These are phyloP conservation scores for Lordiphosa collinella DNA, from an alignment of 1,140 invertebrate species.

Conservation along the genomic window DNA sequence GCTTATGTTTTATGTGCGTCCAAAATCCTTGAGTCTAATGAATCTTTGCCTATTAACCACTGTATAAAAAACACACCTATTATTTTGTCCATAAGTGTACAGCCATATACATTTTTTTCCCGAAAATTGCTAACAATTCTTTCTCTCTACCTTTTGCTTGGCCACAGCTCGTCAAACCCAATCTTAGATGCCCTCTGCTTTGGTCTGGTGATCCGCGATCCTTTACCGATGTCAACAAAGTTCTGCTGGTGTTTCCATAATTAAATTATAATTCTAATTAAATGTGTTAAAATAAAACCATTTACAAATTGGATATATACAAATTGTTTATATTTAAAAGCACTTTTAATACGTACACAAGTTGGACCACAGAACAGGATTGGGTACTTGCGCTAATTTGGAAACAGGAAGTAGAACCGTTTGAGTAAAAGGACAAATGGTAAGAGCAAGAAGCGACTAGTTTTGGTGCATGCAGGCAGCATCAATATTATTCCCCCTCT, in stretches of 20 bases:
- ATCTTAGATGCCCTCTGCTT: slow-evolving; percentile 37
- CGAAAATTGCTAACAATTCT: slow-evolving; percentile 3
- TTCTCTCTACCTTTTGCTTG: not conserved
- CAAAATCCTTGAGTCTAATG: not conserved
- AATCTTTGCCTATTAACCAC: slow-evolving; percentile 11
- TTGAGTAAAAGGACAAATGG: too few species aligned
- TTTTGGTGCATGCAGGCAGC: too few species aligned
- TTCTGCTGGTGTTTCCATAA: slow-evolving; percentile 44
- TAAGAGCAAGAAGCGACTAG: too few species aligned
- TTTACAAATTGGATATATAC: slow-evolving; percentile 17
- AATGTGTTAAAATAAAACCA: slow-evolving; percentile 25
- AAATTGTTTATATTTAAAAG: slow-evolving; percentile 1
- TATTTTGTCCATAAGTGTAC: too few species aligned
- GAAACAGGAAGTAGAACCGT: too few species aligned
- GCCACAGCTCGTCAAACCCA: slow-evolving; percentile 45
- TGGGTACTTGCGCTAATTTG: too few species aligned
- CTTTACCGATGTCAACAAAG: slow-evolving; percentile 3
- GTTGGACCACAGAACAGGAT: too few species aligned
- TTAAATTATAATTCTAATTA: slow-evolving; percentile 29
- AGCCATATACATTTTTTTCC: not conserved
- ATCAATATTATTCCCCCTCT: too few species aligned
- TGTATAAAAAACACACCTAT: too few species aligned
- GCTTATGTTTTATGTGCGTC: not conserved
- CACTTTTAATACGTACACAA: too few species aligned
- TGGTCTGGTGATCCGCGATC: not conserved